Conservation (phyloP, 1,140 invertebrate species). For the Drosophila santomea region DNA sequence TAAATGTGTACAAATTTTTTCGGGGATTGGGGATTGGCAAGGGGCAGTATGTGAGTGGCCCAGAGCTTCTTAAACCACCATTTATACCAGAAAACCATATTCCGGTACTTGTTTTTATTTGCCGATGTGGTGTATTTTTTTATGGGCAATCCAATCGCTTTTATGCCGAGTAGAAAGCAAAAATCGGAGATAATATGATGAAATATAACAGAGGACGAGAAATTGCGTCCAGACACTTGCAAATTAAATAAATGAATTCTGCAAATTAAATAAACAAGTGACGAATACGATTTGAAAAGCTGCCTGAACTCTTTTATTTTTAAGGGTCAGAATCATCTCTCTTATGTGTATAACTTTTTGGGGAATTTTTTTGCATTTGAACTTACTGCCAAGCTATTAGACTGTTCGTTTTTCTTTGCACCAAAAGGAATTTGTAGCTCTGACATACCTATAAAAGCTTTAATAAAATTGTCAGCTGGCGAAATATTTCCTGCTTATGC, state of each 20-base stretch:
- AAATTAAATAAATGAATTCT: not conserved
- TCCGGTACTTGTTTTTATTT: constrained; percentile 15
- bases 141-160: constrained; percentile 20
- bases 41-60: constrained; percentile 23
- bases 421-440: not conserved
- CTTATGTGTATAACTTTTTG: no score
- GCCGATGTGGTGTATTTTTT: constrained; percentile 1
- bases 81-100: constrained; percentile 5
- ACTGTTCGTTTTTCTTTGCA: not conserved
- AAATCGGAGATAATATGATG: constrained; percentile 1
- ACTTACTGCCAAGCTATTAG: not conserved
- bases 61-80: constrained; percentile 21
- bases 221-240: not conserved
- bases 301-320: no score
- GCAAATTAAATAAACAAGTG: not conserved
- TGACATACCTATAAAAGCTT: constrained; percentile 8
- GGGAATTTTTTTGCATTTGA: not conserved
- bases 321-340: no score
- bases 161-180: not conserved
- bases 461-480: constrained; percentile 36
- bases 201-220: not conserved
- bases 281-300: no score
- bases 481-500: constrained; percentile 13
- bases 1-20: constrained; percentile 62
- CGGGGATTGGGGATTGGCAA: constrained; percentile 19